Percentiles rank a stretch among this genome's conserved stretches.
phyloP scores from a whole-genome alignment of 2,113 vertebrate genomes.

The Colossoma macropomum region DNA sequence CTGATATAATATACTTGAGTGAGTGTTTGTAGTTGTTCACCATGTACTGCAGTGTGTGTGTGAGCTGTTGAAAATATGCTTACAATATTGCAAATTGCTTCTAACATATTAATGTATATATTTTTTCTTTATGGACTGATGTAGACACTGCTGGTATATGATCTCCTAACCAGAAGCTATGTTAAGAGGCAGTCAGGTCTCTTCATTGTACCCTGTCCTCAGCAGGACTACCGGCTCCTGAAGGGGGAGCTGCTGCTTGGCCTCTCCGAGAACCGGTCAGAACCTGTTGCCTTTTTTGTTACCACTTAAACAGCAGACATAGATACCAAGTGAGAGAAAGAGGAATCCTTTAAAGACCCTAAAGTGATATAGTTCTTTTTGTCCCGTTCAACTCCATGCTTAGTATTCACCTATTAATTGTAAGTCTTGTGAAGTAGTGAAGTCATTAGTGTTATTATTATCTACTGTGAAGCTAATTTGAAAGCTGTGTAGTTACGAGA shows the following conservation, averaged over 20 bases:
- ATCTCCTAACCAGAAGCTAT: constrained; percentile 71
- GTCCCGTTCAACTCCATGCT: too few species aligned
- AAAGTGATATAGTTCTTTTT: background rate
- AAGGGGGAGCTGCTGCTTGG: constrained; percentile 69
- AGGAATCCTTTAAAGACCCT: too few species aligned
- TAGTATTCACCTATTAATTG: too few species aligned
- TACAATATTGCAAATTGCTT: background rate
- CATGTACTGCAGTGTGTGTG: too few species aligned
- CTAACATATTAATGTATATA: background rate
- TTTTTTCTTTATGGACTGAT: constrained; percentile 14
- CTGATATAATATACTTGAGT: too few species aligned
- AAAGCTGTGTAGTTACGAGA: too few species aligned
- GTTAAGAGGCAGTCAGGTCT: constrained; percentile 70
- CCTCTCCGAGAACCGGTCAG: constrained; percentile 72
- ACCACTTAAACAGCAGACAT: background rate
- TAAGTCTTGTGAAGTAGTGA: too few species aligned
- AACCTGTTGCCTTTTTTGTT: background rate
- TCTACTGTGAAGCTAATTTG: too few species aligned
- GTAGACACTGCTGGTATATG: constrained; percentile 70
- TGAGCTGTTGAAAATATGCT: too few species aligned
- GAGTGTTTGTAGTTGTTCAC: too few species aligned
- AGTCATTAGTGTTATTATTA: too few species aligned
- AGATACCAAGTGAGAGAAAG: too few species aligned
- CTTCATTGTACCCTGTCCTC: constrained; percentile 65
- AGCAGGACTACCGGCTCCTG: constrained; percentile 69